Percentiles rank a stretch among this genome's conserved stretches.
Conservation (phyloP, 2,888 invertebrate species). For the Dasypolia templi region DNA sequence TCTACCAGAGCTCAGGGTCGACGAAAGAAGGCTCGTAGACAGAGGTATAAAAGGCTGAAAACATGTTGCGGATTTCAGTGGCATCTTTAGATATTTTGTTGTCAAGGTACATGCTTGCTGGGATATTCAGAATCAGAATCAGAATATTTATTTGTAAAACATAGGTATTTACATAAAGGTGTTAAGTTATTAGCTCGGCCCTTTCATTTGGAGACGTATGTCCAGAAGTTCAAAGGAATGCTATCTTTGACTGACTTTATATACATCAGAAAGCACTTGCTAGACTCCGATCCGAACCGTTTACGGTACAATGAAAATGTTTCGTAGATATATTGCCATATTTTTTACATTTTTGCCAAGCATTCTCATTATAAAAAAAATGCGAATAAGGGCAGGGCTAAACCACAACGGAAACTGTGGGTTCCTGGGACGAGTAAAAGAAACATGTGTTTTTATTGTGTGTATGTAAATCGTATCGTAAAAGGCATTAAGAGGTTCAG, state of each 20-base stretch:
- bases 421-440: too few species aligned
- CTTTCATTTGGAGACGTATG: background rate
- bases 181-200: background rate
- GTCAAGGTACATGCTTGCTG: background rate
- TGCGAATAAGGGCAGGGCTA: background rate
- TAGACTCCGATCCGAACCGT: background rate
- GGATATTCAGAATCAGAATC: too few species aligned
- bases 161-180: too few species aligned
- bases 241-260: constrained; percentile 1
- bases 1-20: background rate
- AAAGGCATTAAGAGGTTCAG: too few species aligned
- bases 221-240: background rate
- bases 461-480: too few species aligned
- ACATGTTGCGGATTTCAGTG: too few species aligned
- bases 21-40: background rate
- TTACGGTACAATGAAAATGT: too few species aligned
- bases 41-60: too few species aligned
- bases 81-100: too few species aligned
- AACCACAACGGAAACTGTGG: background rate
- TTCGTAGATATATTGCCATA: too few species aligned
- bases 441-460: too few species aligned
- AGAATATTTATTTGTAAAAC: too few species aligned
- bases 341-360: background rate
- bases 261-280: background rate
- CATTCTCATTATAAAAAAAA: background rate